These are phyloP conservation scores for Typhlichthys eigenmanni DNA, from an alignment of 2,797 vertebrate species.

Conservation along the genomic window DNA sequence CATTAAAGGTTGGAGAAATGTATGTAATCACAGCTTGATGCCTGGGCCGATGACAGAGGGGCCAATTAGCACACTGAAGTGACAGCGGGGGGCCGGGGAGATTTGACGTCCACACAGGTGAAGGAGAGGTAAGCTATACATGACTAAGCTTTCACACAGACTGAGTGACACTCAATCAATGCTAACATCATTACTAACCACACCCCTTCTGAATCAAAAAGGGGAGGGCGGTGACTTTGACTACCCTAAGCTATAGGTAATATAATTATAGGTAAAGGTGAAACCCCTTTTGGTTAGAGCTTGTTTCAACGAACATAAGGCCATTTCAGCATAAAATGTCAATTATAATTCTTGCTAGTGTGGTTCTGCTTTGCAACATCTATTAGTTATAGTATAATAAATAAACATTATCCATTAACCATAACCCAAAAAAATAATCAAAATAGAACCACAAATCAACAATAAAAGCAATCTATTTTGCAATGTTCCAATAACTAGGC, in stretches of 20 bases:
- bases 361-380: neutral
- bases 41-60: conserved; percentile 24
- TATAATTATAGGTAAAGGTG: neutral
- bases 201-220: neutral
- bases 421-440: too few relatives aligned
- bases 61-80: conserved; percentile 36
- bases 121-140: conserved; percentile 47
- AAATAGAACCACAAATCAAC: too few relatives aligned
- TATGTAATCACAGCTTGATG: conserved; percentile 46
- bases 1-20: conserved; percentile 12
- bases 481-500: neutral
- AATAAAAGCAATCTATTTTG: neutral
- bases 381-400: too few relatives aligned
- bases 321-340: neutral
- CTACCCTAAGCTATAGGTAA: too few relatives aligned
- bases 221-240: neutral
- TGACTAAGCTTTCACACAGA: conserved; percentile 34
- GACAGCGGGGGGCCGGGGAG: conserved; percentile 20
- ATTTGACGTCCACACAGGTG: conserved; percentile 55
- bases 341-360: neutral
- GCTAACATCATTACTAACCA: conserved; percentile 16
- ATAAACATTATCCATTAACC: too few relatives aligned
- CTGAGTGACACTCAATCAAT: conserved; percentile 35
- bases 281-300: neutral
- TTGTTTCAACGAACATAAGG: too few relatives aligned